These are phyloP conservation scores for Streptopelia turtur DNA, from an alignment of 2,797 vertebrate genomes.

Conservation along the genomic window DNA sequence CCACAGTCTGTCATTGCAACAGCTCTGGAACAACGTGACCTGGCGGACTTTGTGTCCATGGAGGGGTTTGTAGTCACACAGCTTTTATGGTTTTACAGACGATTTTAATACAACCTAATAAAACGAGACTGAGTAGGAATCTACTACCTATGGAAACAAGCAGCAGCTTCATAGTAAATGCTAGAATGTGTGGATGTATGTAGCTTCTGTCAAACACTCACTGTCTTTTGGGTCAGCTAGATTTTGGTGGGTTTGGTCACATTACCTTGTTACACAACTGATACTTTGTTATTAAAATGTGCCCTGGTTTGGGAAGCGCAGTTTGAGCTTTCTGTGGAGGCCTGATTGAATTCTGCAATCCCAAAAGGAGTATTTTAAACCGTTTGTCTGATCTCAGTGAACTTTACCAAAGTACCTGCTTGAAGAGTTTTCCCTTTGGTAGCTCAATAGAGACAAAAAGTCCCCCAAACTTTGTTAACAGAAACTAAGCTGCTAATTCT, in stretches of 20 bases:
- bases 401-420: slow-evolving; percentile 32
- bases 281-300: neutral
- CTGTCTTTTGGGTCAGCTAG: neutral
- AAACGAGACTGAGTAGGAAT: neutral
- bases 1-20: neutral
- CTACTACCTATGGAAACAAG: neutral
- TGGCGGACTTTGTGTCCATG: neutral
- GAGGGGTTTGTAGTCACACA: neutral
- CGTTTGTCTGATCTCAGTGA: slow-evolving; percentile 32
- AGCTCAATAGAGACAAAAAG: slow-evolving; percentile 15
- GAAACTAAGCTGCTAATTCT: slow-evolving; percentile 40
- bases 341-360: neutral
- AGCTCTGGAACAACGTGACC: neutral
- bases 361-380: slow-evolving; percentile 33
- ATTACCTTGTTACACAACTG: neutral
- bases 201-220: neutral
- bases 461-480: neutral
- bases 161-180: neutral
- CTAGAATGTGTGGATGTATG: neutral
- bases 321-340: neutral
- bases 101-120: neutral
- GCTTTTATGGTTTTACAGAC: neutral
- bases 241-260: neutral
- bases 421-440: slow-evolving; percentile 8
- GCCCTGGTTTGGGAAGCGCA: neutral